phyloP scores from a whole-genome alignment of 2,113 vertebrate genomes.

The Ancistrus triradiatus region DNA sequence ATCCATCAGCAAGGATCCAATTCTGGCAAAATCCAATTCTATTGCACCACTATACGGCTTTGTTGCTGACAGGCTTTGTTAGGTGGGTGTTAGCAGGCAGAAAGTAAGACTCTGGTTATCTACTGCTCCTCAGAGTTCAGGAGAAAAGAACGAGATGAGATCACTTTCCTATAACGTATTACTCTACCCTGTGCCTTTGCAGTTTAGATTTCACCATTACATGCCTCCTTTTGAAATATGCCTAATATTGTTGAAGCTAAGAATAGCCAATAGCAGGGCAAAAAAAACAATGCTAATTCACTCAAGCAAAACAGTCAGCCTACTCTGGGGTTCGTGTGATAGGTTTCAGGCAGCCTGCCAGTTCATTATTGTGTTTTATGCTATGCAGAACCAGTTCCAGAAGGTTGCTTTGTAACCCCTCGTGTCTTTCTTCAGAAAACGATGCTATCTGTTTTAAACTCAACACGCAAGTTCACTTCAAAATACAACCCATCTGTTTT shows the following conservation, averaged over 20 bases:
- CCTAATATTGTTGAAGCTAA: conserved; percentile 20
- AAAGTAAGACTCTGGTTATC: conserved; percentile 46
- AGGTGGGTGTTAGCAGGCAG: conserved; percentile 35
- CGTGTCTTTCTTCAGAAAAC: conserved; percentile 4
- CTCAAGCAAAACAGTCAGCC: too few relatives aligned
- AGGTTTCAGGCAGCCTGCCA: conserved; percentile 31
- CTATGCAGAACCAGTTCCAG: conserved; percentile 23
- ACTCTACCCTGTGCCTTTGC: too few relatives aligned
- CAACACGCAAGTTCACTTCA: neutral
- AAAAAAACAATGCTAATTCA: too few relatives aligned
- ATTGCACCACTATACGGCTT: conserved; percentile 7
- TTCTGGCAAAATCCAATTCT: conserved; percentile 20
- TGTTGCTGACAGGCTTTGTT: conserved; percentile 19
- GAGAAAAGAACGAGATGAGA: conserved; percentile 43
- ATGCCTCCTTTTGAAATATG: too few relatives aligned
- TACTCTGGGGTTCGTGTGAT: conserved; percentile 28
- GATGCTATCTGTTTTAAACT: too few relatives aligned
- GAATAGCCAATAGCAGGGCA: conserved; percentile 16
- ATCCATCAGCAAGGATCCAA: conserved; percentile 1
- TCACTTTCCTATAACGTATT: too few relatives aligned
- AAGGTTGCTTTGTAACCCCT: conserved; percentile 5
- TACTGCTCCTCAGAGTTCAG: conserved; percentile 50
- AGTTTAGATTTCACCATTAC: too few relatives aligned
- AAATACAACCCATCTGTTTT: conserved; percentile 3
- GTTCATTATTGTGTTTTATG: conserved; percentile 37